phyloP scores from a whole-genome alignment of 2,797 vertebrate genomes.

The Gambelia wislizenii region DNA sequence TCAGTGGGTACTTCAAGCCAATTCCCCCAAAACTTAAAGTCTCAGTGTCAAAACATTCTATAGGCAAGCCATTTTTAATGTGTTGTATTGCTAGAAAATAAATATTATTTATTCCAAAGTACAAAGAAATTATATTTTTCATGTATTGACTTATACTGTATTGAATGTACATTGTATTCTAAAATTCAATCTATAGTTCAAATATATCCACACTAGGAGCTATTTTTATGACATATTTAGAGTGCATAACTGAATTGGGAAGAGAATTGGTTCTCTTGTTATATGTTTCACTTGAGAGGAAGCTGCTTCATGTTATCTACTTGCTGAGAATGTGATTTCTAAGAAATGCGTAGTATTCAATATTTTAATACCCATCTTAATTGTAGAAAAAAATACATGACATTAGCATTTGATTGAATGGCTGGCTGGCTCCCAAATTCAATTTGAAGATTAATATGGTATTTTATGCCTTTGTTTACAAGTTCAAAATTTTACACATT shows the following conservation, averaged over 20 bases:
- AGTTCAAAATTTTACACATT: not conserved
- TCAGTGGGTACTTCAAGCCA: slow-evolving; percentile 1
- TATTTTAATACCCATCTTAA: not conserved
- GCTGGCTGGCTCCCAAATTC: not conserved
- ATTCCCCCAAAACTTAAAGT: slow-evolving; percentile 58
- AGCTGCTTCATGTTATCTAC: not conserved
- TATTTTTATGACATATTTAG: not conserved
- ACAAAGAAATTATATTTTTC: slow-evolving; percentile 14
- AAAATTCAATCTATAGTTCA: slow-evolving; percentile 19
- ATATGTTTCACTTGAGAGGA: not conserved
- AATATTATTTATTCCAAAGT: slow-evolving; percentile 47
- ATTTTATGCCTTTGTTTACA: not conserved
- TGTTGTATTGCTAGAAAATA: slow-evolving; percentile 39
- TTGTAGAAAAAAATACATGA: not conserved
- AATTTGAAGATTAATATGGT: not conserved
- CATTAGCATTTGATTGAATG: not conserved
- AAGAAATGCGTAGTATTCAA: not conserved
- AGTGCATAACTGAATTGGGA: not conserved
- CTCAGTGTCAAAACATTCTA: slow-evolving; percentile 63
- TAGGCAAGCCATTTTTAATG: slow-evolving; percentile 39
- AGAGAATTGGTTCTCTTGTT: not conserved
- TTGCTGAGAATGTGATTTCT: not conserved
- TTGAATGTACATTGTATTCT: not conserved
- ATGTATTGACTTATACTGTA: too few species aligned
- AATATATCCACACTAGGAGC: not conserved